A percentile compares a stretch with the other conserved stretches of the same genome.
Conservation (phyloP, 2,888 invertebrate species). For the Drosophila subquinaria region DNA sequence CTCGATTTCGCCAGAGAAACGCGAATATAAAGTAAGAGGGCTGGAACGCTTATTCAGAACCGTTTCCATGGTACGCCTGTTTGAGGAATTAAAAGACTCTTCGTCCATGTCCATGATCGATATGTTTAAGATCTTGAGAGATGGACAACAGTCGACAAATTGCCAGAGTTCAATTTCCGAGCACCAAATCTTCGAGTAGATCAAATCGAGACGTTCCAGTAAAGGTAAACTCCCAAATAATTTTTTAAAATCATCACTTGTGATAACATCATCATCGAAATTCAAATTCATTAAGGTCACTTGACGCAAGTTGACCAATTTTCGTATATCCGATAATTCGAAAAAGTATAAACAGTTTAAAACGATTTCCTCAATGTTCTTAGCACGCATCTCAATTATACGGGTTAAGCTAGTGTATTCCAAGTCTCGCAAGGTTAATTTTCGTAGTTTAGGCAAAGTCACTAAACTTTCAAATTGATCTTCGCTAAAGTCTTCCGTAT, state of each 20-base stretch:
- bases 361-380: background rate
- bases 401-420: background rate
- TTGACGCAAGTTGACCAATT: constrained; percentile 1
- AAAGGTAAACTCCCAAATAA: constrained; percentile 7
- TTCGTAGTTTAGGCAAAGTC: constrained; percentile 22
- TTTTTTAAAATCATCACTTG: background rate
- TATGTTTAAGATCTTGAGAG: constrained; percentile 24
- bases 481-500: background rate
- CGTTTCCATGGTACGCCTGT: constrained; percentile 14
- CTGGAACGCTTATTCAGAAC: constrained; percentile 6
- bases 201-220: constrained; percentile 30
- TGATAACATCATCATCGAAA: constrained; percentile 2
- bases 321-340: background rate
- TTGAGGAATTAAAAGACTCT: constrained; percentile 1
- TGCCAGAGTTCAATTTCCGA: constrained; percentile 34
- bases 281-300: constrained; percentile 7
- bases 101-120: constrained; percentile 9
- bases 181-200: constrained; percentile 1
- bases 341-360: background rate
- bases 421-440: background rate
- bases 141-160: background rate
- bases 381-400: constrained; percentile 8
- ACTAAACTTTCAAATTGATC: background rate
- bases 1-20: background rate
- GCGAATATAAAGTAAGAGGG: constrained; percentile 15